Evolutionary conservation across 2,113 vertebrate genomes (phyloP).

Genomic region (Pitta sordida): DNA sequence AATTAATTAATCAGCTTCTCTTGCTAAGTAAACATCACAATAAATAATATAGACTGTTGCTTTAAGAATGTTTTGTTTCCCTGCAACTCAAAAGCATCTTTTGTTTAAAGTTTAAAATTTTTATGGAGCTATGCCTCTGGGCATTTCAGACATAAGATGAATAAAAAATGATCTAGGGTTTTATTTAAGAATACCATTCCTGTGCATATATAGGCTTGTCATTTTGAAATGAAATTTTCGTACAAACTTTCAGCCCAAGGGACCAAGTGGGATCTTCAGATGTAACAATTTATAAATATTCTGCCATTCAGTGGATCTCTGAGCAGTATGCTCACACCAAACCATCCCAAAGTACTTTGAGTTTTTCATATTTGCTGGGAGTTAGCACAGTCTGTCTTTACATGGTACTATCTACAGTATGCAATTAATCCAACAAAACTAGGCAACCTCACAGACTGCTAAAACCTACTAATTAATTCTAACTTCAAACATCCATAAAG

Average conservation of each 20-base stretch:
- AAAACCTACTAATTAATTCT: neutral
- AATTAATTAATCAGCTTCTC: slow-evolving; percentile 25
- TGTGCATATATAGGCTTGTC: neutral
- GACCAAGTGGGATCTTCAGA: neutral
- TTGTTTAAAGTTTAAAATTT: slow-evolving; percentile 51
- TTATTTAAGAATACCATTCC: slow-evolving; percentile 39
- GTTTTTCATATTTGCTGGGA: neutral
- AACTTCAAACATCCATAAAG: neutral
- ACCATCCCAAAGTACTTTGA: neutral
- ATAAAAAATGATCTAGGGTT: slow-evolving; percentile 40
- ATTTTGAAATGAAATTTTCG: slow-evolving; percentile 42
- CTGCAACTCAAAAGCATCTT: slow-evolving; percentile 7
- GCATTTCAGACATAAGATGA: slow-evolving; percentile 26
- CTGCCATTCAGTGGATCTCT: neutral
- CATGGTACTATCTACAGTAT: neutral
- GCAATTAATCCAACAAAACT: slow-evolving; percentile 2
- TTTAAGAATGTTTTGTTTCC: slow-evolving; percentile 37
- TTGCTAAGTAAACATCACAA: slow-evolving; percentile 25
- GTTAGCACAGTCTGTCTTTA: neutral
- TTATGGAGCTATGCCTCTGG: slow-evolving; percentile 39
- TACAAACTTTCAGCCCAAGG: neutral
- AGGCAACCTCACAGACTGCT: neutral
- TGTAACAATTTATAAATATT: slow-evolving; percentile 37
- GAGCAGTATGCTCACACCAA: neutral
- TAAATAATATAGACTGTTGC: slow-evolving; percentile 42